Evolutionary conservation across 2,888 invertebrate genomes (phyloP), one percentile per base, ranked within the genome.

Genomic region (Melanotus villosus): DNA sequence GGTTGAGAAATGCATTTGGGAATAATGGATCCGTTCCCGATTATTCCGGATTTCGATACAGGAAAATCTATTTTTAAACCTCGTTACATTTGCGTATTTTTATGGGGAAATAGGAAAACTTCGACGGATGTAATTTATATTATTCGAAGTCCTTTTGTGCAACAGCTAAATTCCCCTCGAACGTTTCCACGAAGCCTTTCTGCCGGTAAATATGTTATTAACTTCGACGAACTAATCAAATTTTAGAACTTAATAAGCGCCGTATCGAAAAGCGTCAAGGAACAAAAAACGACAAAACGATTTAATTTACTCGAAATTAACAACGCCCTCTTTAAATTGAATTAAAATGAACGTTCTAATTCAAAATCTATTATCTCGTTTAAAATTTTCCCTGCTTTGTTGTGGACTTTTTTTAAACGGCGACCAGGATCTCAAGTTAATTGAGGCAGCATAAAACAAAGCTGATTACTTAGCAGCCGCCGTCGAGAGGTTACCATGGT

Each of bases 401-500:
- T 18, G 41, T 14, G 30, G 26, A 19, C 14, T 58, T 58, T 57
- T 59, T 60, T 14, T 19, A 47, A 19, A 34, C 16, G 30, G 34
- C 59, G 59, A 47, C 59, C 47, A 60, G 14, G 47, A 60, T 60
- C 21, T 60, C 59, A n/a, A 58, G 59, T 60, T 60, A 67, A 67
- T 59, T 62, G 60, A 62, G 59, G 43, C 26, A 67, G 41, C 60
- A 62, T 62, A 67, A 62, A 67, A 67, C 67, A 67, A 62, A 67
- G 62, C 56, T 54, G 59, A 67, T 64, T 64, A 64, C 50, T 64
- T 64, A 56, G 41, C 41, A 43, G 60, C 52, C 58, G 66, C 66
- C 59, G 59, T 38, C 59, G 69, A 69, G 66, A 67, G 64, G 72
- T 70, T 65, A 56, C 72, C 56, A 73, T 70, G 72, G 68, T 59